These are phyloP conservation scores for Sturnira hondurensis DNA, from an alignment of 2,113 vertebrate species.

Conservation along the genomic window DNA sequence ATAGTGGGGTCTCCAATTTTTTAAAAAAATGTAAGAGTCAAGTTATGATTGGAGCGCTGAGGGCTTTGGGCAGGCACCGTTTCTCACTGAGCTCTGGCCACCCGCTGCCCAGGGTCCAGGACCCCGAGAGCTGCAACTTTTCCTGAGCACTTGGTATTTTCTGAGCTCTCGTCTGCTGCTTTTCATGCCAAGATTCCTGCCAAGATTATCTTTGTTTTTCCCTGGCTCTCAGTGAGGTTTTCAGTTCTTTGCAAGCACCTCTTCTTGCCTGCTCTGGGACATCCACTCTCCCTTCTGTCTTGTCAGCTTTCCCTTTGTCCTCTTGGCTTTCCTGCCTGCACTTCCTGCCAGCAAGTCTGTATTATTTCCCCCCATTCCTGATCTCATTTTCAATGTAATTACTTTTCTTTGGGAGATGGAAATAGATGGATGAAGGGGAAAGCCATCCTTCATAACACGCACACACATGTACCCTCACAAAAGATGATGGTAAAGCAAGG, in stretches of 20 bases:
- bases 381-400: conserved; percentile 15
- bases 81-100: accelerated
- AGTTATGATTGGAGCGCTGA: background rate
- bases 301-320: conserved; percentile 56
- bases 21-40: background rate
- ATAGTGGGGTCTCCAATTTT: background rate
- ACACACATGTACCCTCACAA: background rate
- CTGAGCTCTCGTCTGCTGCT: background rate
- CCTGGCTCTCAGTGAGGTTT: conserved; percentile 54
- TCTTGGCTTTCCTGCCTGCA: conserved; percentile 32
- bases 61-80: background rate
- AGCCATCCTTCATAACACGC: background rate
- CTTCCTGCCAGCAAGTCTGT: conserved; percentile 48
- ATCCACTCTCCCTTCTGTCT: conserved; percentile 58
- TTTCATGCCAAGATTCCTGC: conserved; percentile 29
- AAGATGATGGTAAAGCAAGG: background rate
- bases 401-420: background rate
- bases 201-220: conserved; percentile 44
- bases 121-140: background rate
- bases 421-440: background rate
- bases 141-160: background rate
- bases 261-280: conserved; percentile 36
- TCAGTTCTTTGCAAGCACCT: conserved; percentile 15
- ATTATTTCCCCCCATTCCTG: background rate
- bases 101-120: accelerated